Conservation (phyloP, 2,888 invertebrate genomes). For the Schizaphis graminum region DNA sequence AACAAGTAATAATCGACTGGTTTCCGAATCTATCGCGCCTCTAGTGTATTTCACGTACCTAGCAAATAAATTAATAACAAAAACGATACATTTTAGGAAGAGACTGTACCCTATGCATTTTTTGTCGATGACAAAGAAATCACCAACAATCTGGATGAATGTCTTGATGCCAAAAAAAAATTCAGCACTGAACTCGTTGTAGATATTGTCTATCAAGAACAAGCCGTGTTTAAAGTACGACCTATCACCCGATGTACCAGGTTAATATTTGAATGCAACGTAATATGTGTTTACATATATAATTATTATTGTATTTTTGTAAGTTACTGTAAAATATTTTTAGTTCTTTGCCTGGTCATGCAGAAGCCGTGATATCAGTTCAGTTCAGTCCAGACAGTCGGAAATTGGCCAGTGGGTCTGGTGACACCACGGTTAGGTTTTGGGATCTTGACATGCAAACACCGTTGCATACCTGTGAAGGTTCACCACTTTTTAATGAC, state of each 20-base stretch:
- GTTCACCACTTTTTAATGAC: slow-evolving; percentile 70
- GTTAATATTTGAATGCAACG: slow-evolving; percentile 70
- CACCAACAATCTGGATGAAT: slow-evolving; percentile 78
- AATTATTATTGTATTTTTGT: not conserved
- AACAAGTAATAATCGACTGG: slow-evolving; percentile 75
- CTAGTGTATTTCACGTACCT: not conserved
- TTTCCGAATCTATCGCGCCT: not conserved
- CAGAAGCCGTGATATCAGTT: slow-evolving; percentile 95
- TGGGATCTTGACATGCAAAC: slow-evolving; percentile 98
- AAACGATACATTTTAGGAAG: slow-evolving; percentile 74
- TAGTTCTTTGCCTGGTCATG: slow-evolving; percentile 95
- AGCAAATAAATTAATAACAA: not conserved
- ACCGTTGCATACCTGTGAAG: slow-evolving; percentile 89
- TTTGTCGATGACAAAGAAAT: slow-evolving; percentile 93
- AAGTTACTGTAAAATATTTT: not conserved
- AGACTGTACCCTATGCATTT: slow-evolving; percentile 86
- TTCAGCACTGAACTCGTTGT: slow-evolving; percentile 86
- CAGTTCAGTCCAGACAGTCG: slow-evolving; percentile 97
- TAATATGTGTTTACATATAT: not conserved
- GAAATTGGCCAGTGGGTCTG: slow-evolving; percentile 96
- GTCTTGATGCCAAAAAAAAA: slow-evolving; percentile 79
- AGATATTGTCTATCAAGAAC: slow-evolving; percentile 95
- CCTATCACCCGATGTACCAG: slow-evolving; percentile 94
- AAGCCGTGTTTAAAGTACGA: slow-evolving; percentile 93
- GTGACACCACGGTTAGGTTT: slow-evolving; percentile 96